Percentiles rank a stretch among this genome's conserved stretches.
These are phyloP conservation scores for Collichthys lucidus DNA, from an alignment of 2,113 vertebrate genomes.

Conservation along the genomic window DNA sequence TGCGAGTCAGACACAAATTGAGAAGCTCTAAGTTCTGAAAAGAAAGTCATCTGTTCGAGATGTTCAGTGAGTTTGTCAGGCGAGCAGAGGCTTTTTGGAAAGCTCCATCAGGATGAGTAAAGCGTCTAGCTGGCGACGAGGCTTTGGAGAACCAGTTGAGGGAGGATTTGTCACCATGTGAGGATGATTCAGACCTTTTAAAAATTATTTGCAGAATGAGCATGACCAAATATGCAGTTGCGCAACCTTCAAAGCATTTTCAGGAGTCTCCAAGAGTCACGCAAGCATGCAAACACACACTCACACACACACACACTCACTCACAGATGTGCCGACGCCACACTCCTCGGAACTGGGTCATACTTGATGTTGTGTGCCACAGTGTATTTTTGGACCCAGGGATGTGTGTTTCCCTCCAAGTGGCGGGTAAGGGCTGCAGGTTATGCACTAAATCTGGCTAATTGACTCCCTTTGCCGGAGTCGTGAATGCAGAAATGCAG, in stretches of 20 bases:
- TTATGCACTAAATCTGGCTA: constrained; percentile 16
- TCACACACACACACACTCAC: constrained; percentile 12
- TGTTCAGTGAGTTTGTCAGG: not conserved
- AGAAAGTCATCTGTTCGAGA: too few species aligned
- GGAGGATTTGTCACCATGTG: constrained; percentile 53
- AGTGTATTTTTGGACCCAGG: constrained; percentile 48
- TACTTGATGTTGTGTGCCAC: constrained; percentile 28
- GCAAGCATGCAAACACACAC: constrained; percentile 11
- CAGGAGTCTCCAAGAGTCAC: constrained; percentile 44
- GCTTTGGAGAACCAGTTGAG: constrained; percentile 46
- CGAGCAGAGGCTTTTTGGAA: not conserved
- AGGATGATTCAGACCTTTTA: constrained; percentile 59
- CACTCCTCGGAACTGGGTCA: constrained; percentile 63
- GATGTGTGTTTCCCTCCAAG: constrained; percentile 38
- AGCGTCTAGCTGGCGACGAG: constrained; percentile 1
- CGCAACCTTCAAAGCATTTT: constrained; percentile 57
- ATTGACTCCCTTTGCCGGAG: constrained; percentile 3
- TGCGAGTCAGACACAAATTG: too few species aligned
- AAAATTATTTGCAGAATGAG: constrained; percentile 52
- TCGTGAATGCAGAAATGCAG: constrained; percentile 33
- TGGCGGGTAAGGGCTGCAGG: constrained; percentile 38
- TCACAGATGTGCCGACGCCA: constrained; percentile 41
- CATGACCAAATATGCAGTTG: constrained; percentile 56
- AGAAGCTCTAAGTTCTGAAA: too few species aligned
- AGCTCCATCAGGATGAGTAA: not conserved